Evolutionary conservation across 1,140 invertebrate genomes (phyloP).

Genomic region (Zaprionus africanus): DNA sequence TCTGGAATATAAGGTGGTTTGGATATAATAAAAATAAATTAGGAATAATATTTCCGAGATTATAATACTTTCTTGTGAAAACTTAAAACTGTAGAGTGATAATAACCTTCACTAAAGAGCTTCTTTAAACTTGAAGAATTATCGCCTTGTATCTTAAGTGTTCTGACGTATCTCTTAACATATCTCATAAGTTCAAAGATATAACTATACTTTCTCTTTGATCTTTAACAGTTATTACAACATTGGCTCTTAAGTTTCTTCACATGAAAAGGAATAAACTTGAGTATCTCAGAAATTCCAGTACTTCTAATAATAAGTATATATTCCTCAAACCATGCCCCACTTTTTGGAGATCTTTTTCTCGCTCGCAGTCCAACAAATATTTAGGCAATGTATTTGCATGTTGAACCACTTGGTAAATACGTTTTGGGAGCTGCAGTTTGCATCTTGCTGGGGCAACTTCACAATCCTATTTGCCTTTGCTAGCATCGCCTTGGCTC

Average conservation of each 20-base stretch:
- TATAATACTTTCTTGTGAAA: no score
- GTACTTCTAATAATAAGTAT: not conserved
- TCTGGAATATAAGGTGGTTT: no score
- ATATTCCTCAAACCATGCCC: not conserved
- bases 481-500: constrained; percentile 36
- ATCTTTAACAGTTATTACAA: no score
- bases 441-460: constrained; percentile 15
- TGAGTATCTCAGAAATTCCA: not conserved
- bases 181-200: no score
- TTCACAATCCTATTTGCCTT: constrained; percentile 5
- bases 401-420: constrained; percentile 27
- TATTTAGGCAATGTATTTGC: constrained; percentile 25
- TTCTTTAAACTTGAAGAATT: no score
- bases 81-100: no score
- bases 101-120: no score
- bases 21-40: no score
- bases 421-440: constrained; percentile 18
- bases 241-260: not conserved
- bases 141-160: no score
- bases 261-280: not conserved
- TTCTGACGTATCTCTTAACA: no score
- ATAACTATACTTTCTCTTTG: no score
- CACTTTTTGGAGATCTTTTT: not conserved
- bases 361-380: constrained; percentile 5
- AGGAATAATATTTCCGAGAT: no score